Percentiles rank a stretch among this genome's conserved stretches.
Evolutionary conservation across 2,888 invertebrate genomes (phyloP).

Genomic region (Hypsopygia costalis): DNA sequence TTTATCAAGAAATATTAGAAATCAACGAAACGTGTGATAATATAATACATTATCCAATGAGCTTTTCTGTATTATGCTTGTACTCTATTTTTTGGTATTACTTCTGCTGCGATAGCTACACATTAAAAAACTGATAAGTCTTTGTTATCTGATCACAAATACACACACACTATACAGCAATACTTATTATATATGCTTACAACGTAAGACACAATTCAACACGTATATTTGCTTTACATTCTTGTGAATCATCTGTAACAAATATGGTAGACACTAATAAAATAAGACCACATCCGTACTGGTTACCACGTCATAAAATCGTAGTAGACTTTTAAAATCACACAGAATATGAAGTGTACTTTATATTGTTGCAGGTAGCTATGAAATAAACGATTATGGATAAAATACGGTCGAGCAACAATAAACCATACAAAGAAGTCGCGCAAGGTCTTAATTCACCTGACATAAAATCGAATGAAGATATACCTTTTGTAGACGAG

Average conservation of each 20-base stretch:
- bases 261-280: slow-evolving; percentile 10
- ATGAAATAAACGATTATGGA: slow-evolving; percentile 58
- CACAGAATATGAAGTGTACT: not conserved
- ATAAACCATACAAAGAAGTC: slow-evolving; percentile 33
- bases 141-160: no score
- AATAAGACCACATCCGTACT: not conserved
- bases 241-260: slow-evolving; percentile 5
- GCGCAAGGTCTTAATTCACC: slow-evolving; percentile 64
- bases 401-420: slow-evolving; percentile 25
- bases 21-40: no score
- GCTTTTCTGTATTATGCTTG: no score
- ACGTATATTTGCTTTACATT: not conserved
- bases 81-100: no score
- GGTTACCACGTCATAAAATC: not conserved
- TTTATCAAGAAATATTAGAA: no score
- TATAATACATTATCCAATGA: no score
- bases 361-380: slow-evolving; percentile 43
- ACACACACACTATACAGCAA: no score
- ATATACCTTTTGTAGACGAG: slow-evolving; percentile 58
- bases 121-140: no score
- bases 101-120: no score
- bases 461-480: slow-evolving; percentile 42
- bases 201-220: not conserved
- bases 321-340: not conserved
- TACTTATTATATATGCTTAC: no score